phyloP scores from a whole-genome alignment of 2,888 invertebrate genomes.

The Nasonovia ribisnigri region DNA sequence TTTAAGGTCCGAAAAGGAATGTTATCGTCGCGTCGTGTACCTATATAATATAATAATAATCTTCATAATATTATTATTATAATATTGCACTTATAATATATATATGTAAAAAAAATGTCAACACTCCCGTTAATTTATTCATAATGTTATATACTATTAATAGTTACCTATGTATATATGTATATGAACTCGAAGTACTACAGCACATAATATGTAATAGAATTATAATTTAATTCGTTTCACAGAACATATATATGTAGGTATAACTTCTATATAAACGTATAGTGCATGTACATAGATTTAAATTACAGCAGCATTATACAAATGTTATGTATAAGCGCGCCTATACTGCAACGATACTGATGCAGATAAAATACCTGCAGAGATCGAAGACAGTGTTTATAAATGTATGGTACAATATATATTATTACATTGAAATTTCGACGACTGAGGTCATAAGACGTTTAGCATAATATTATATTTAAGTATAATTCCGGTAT shows the following conservation, averaged over 20 bases:
- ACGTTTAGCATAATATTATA: too few species aligned
- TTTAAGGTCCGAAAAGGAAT: conserved; percentile 21
- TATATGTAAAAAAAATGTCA: not conserved
- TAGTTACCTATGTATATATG: not conserved
- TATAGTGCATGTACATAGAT: not conserved
- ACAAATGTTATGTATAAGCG: too few species aligned
- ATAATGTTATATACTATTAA: not conserved
- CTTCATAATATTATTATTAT: not conserved
- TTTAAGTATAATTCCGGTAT: too few species aligned
- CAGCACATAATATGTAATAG: not conserved
- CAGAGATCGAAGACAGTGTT: too few species aligned
- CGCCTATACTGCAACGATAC: too few species aligned
- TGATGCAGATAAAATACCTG: too few species aligned
- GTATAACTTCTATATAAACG: not conserved
- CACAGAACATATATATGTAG: not conserved
- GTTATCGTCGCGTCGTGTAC: not conserved
- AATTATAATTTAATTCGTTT: not conserved
- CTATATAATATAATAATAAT: conserved; percentile 1
- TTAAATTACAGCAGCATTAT: not conserved
- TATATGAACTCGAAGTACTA: not conserved
- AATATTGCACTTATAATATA: not conserved
- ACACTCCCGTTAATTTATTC: not conserved
- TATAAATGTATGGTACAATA: too few species aligned
- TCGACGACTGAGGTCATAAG: too few species aligned
- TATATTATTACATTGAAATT: too few species aligned